phyloP scores from a whole-genome alignment of 2,797 vertebrate genomes.

The Mergus octosetaceus region DNA sequence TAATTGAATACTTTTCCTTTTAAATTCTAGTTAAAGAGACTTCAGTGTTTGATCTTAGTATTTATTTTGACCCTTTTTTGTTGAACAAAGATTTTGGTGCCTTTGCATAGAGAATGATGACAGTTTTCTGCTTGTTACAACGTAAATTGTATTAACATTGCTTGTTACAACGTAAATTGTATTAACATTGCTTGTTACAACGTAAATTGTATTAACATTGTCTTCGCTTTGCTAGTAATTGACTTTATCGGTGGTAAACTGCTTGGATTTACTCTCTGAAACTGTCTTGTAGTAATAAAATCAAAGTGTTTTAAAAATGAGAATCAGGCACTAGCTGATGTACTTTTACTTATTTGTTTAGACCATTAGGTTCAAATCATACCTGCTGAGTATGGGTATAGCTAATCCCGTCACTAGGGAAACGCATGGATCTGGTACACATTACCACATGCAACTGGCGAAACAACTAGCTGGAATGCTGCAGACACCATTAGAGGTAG shows the following conservation, averaged over 20 bases:
- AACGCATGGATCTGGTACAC: slow-evolving; percentile 93
- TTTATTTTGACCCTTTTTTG: neutral
- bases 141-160: too few relatives aligned
- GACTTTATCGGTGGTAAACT: neutral
- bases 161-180: too few relatives aligned
- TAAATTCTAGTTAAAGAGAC: neutral
- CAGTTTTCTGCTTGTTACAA: neutral
- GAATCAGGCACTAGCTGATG: neutral
- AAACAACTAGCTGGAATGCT: slow-evolving; percentile 94
- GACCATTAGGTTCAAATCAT: slow-evolving; percentile 98
- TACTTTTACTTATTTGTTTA: slow-evolving; percentile 27
- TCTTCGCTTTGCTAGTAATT: neutral
- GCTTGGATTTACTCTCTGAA: neutral
- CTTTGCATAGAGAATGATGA: neutral
- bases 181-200: too few relatives aligned
- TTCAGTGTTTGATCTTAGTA: neutral
- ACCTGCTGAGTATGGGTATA: slow-evolving; percentile 98
- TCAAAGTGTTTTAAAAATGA: neutral
- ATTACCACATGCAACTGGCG: slow-evolving; percentile 96
- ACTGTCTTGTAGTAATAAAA: neutral
- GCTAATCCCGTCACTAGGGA: slow-evolving; percentile 96
- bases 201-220: too few relatives aligned
- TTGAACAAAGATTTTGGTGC: neutral
- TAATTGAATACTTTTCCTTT: neutral
- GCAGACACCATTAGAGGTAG: slow-evolving; percentile 91